Conservation (phyloP, 1,140 invertebrate species). For the Varroa destructor region DNA sequence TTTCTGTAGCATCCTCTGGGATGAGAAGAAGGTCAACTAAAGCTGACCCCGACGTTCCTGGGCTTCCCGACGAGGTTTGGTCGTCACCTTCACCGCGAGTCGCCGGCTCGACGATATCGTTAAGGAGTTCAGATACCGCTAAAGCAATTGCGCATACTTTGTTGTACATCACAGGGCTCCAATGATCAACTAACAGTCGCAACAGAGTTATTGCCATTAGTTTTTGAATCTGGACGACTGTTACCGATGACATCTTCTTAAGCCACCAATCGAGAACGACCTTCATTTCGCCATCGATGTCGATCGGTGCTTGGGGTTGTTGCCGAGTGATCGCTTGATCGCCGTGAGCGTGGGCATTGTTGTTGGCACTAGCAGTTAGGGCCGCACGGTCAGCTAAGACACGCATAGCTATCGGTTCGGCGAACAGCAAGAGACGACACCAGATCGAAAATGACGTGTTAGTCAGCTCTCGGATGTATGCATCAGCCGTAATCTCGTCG, state of each 20-base stretch:
- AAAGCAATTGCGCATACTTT: constrained; percentile 20
- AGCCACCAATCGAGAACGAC: constrained; percentile 18
- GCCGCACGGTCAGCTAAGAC: background rate
- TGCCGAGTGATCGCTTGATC: background rate
- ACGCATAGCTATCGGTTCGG: background rate
- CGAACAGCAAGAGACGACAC: background rate
- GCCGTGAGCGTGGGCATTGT: too few species aligned
- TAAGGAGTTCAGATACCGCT: constrained; percentile 3
- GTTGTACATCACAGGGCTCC: constrained; percentile 19
- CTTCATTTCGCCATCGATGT: background rate
- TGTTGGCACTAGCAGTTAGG: too few species aligned
- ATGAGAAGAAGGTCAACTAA: background rate
- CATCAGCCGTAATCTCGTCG: background rate
- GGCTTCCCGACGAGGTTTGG: too few species aligned
- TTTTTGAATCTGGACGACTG: constrained; percentile 6
- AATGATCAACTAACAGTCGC: background rate
- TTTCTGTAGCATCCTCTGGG: background rate
- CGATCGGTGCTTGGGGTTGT: background rate
- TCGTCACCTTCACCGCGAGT: background rate
- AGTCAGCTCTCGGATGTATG: background rate
- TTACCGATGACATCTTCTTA: background rate
- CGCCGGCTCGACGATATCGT: constrained; percentile 6
- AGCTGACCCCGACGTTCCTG: too few species aligned
- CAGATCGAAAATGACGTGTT: constrained; percentile 20
- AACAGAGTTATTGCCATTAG: constrained; percentile 18